Conservation (phyloP, 2,797 vertebrate genomes). For the Danio kyathit region DNA sequence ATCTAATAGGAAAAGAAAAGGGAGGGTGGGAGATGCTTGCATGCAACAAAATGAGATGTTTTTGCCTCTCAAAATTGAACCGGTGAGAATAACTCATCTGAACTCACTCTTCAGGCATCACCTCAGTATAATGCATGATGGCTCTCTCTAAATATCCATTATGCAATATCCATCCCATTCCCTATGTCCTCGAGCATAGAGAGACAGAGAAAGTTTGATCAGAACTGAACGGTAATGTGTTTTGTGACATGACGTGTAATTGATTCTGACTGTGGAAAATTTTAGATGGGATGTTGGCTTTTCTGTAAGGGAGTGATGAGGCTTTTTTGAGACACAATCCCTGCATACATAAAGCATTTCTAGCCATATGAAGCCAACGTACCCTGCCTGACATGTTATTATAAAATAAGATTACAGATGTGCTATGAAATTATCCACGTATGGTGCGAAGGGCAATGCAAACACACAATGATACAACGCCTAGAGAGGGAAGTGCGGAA, state of each 20-base stretch:
- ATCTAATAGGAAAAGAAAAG: not conserved
- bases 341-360: not conserved
- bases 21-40: not conserved
- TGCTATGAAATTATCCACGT: conserved; percentile 14
- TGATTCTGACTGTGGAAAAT: conserved; percentile 19
- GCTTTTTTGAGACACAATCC: not conserved
- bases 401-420: conserved; percentile 8
- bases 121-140: conserved; percentile 13
- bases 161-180: conserved; percentile 1
- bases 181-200: not conserved
- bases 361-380: not conserved
- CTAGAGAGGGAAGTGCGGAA: conserved; percentile 2
- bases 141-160: conserved; percentile 15
- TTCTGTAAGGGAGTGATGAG: not conserved
- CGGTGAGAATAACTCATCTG: conserved; percentile 11
- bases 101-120: conserved; percentile 20
- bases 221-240: not conserved
- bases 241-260: conserved; percentile 16
- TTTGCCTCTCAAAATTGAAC: not conserved
- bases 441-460: conserved; percentile 7
- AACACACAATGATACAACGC: not conserved
- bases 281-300: conserved; percentile 9
- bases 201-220: conserved; percentile 13
- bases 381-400: conserved; percentile 6
- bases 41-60: not conserved